phyloP scores from a whole-genome alignment of 2,113 vertebrate genomes.

The Tychaedon coryphoeus region DNA sequence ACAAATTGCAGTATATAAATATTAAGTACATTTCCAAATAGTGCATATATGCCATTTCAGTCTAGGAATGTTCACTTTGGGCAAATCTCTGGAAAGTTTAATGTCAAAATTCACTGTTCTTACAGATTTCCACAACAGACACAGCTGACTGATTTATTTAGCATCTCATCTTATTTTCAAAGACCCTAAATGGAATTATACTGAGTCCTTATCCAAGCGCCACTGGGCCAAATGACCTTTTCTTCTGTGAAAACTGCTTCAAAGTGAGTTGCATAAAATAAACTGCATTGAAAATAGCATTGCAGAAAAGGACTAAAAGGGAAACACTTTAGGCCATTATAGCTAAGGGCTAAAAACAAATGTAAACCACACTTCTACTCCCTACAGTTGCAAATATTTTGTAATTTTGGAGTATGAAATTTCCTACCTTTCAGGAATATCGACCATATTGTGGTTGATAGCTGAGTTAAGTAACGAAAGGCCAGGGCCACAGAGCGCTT shows the following conservation, averaged over 20 bases:
- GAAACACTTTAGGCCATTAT: background rate
- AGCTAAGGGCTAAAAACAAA: background rate
- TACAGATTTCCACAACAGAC: background rate
- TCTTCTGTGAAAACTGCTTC: constrained; percentile 32
- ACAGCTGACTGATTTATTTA: constrained; percentile 32
- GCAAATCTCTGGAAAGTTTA: constrained; percentile 28
- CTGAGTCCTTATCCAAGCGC: background rate
- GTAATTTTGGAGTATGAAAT: background rate
- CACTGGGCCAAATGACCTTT: constrained; percentile 38
- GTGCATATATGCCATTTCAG: background rate
- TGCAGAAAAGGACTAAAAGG: background rate
- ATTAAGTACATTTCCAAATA: constrained; percentile 37
- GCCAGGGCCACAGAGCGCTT: background rate
- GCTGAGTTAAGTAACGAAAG: background rate
- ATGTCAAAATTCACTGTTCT: background rate
- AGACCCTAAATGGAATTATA: constrained; percentile 25
- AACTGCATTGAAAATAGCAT: background rate
- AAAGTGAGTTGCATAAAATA: background rate
- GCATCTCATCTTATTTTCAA: background rate
- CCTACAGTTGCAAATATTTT: background rate
- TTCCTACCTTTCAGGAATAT: background rate
- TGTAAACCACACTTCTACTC: background rate
- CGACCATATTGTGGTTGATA: background rate
- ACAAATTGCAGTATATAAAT: background rate
- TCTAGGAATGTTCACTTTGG: constrained; percentile 14